These are phyloP conservation scores for Choreutis nemorana DNA, from an alignment of 2,888 invertebrate species.

Conservation along the genomic window DNA sequence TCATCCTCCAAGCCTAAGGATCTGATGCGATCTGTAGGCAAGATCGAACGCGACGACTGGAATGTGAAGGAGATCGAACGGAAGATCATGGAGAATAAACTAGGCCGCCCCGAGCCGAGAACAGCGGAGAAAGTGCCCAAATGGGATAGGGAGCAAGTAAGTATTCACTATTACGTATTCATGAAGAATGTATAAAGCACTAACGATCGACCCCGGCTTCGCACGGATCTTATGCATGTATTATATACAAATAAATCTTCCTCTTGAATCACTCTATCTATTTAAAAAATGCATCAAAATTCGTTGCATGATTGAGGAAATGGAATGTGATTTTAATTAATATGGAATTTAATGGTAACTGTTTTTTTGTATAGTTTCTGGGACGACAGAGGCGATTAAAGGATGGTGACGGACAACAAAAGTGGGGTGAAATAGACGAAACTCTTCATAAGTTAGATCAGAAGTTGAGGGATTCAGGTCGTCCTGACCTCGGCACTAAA, in stretches of 20 bases:
- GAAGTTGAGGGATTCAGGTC: constrained; percentile 43
- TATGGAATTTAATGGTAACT: neutral
- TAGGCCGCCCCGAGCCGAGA: constrained; percentile 68
- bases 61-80: constrained; percentile 90
- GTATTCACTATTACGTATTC: constrained; percentile 6
- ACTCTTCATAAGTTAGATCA: constrained; percentile 44
- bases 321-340: constrained; percentile 1
- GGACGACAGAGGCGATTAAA: constrained; percentile 43
- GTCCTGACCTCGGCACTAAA: constrained; percentile 48
- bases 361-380: constrained; percentile 27
- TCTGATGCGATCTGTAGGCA: constrained; percentile 85
- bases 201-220: neutral
- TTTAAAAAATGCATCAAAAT: too few relatives aligned
- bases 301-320: too few relatives aligned
- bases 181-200: neutral
- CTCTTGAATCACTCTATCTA: neutral
- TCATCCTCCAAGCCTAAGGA: constrained; percentile 77
- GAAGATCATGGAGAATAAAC: constrained; percentile 82
- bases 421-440: constrained; percentile 51
- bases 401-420: constrained; percentile 46
- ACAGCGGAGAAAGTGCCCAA: constrained; percentile 85
- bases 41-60: constrained; percentile 90
- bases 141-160: constrained; percentile 86
- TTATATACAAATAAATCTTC: neutral
- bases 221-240: neutral